Percentiles rank a stretch among this genome's conserved stretches.
phyloP scores from a whole-genome alignment of 1,140 invertebrate genomes.

The Drosophila lowei region DNA sequence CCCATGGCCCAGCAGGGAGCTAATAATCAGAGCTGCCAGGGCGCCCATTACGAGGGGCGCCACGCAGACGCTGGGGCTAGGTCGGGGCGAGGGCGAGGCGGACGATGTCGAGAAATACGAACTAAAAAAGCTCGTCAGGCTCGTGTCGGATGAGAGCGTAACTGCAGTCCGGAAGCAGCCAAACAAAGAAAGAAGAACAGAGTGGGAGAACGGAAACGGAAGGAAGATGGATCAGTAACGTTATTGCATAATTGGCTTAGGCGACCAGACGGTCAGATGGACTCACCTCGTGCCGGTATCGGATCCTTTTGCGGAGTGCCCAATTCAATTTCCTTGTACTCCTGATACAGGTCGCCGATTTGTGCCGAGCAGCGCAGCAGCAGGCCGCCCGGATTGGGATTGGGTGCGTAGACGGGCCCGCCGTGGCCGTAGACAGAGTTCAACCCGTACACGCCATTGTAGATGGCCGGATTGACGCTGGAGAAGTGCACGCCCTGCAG shows the following conservation, averaged over 20 bases:
- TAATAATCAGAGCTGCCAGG: constrained; percentile 26
- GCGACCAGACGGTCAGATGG: neutral
- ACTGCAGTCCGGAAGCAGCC: constrained; percentile 52
- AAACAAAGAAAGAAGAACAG: constrained; percentile 19
- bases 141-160: constrained; percentile 75
- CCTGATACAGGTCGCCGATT: constrained; percentile 84
- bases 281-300: constrained; percentile 85
- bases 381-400: constrained; percentile 74
- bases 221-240: constrained; percentile 50
- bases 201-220: constrained; percentile 53
- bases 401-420: constrained; percentile 47
- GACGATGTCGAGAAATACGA: constrained; percentile 70
- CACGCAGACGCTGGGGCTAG: constrained; percentile 37
- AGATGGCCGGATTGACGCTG: constrained; percentile 62
- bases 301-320: constrained; percentile 84
- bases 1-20: constrained; percentile 22
- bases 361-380: constrained; percentile 84
- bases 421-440: constrained; percentile 62
- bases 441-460: constrained; percentile 45
- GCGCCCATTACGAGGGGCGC: constrained; percentile 46
- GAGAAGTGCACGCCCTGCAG: constrained; percentile 78
- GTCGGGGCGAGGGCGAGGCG: constrained; percentile 8
- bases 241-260: constrained; percentile 45
- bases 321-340: constrained; percentile 84
- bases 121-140: constrained; percentile 74